Percentiles rank a stretch among this genome's conserved stretches.
phyloP scores from a whole-genome alignment of 2,888 invertebrate species.

The Cephalotes varians region DNA sequence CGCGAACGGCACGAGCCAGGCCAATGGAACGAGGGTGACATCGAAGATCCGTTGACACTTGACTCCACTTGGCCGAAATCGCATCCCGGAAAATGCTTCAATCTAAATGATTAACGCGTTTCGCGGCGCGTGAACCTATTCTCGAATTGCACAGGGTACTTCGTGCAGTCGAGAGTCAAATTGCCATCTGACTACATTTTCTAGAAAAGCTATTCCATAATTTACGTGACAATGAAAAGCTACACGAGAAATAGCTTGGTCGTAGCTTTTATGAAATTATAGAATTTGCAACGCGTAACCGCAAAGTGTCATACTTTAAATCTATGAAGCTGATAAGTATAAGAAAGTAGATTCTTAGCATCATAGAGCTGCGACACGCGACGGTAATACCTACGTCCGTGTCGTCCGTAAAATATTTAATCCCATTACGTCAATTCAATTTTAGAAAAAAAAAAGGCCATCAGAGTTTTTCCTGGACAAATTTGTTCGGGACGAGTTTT shows the following conservation, averaged over 20 bases:
- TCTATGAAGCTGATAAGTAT: neutral
- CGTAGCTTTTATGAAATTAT: neutral
- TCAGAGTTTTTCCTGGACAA: conserved; percentile 8
- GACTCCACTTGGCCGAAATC: conserved; percentile 76
- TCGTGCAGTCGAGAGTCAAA: conserved; percentile 16
- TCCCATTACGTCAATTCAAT: neutral
- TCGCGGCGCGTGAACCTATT: conserved; percentile 22
- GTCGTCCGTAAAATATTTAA: conserved; percentile 12
- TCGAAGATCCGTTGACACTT: conserved; percentile 79
- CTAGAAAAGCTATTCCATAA: neutral
- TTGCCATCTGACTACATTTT: neutral
- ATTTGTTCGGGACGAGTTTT: conserved; percentile 20
- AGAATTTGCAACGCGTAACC: neutral
- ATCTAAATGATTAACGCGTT: conserved; percentile 64
- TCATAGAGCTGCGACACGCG: neutral
- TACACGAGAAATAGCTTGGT: neutral
- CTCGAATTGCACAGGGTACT: conserved; percentile 31
- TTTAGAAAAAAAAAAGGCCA: neutral
- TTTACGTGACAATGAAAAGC: neutral
- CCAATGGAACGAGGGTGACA: conserved; percentile 70
- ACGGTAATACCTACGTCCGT: neutral
- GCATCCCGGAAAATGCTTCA: conserved; percentile 60
- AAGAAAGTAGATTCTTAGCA: neutral
- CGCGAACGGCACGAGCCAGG: conserved; percentile 55
- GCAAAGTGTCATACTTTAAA: neutral